These are phyloP conservation scores for Labroides dimidiatus DNA, from an alignment of 2,797 vertebrate genomes.

Conservation along the genomic window DNA sequence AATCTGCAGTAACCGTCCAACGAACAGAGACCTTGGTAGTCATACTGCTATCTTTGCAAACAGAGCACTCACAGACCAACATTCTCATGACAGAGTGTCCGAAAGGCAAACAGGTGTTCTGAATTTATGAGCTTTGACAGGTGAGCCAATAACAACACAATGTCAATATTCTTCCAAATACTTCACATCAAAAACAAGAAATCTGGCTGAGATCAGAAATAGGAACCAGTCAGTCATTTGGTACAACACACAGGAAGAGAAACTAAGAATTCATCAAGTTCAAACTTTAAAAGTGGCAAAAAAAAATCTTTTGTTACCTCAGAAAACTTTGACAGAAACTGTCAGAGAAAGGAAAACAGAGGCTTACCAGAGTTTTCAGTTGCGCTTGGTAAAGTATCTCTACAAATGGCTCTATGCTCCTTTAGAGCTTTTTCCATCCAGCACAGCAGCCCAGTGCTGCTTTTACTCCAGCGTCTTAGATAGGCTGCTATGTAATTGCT, in stretches of 20 bases:
- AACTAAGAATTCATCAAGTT: not conserved
- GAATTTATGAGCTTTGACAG: constrained; percentile 34
- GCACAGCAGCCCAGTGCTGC: constrained; percentile 1
- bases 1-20: constrained; percentile 61
- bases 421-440: constrained; percentile 9
- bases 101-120: constrained; percentile 50
- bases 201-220: not conserved
- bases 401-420: not conserved
- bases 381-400: constrained; percentile 7
- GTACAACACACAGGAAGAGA: not conserved
- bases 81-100: constrained; percentile 38
- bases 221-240: not conserved
- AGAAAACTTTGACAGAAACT: constrained; percentile 1
- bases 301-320: not conserved
- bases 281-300: not conserved
- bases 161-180: constrained; percentile 4
- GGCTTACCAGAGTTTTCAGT: constrained; percentile 56
- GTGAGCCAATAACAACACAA: constrained; percentile 42
- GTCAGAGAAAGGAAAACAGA: not conserved
- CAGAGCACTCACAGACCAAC: constrained; percentile 48
- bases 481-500: constrained; percentile 41
- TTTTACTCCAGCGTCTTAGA: constrained; percentile 45
- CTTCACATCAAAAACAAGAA: constrained; percentile 15
- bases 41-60: constrained; percentile 65
- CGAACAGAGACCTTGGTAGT: constrained; percentile 62